Percentiles rank a stretch among this genome's conserved stretches.
These are phyloP conservation scores for Monopterus albus DNA, from an alignment of 2,113 vertebrate genomes.

Conservation along the genomic window DNA sequence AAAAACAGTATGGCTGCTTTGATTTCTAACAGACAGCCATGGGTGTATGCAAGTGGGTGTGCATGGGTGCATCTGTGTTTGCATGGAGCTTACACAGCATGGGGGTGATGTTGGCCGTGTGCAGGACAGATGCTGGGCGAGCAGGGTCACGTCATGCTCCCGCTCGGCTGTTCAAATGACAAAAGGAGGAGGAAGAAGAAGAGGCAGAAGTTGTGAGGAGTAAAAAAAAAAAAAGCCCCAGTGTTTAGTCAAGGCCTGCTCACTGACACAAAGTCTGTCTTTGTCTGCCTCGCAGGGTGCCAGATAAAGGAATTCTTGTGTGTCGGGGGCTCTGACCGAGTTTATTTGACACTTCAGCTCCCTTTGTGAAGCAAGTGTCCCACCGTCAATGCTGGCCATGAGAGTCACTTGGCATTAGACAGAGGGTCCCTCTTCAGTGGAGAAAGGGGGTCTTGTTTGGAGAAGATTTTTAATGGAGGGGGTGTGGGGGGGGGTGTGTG, in stretches of 20 bases:
- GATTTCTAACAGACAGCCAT: constrained; percentile 5
- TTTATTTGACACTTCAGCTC: constrained; percentile 94
- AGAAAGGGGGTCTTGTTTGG: constrained; percentile 95
- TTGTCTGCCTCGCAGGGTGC: constrained; percentile 87
- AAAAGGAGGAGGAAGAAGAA: constrained; percentile 73
- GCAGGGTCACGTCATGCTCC: constrained; percentile 55
- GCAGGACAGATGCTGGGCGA: constrained; percentile 59
- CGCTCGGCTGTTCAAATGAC: constrained; percentile 63
- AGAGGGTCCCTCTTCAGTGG: constrained; percentile 96
- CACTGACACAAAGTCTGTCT: constrained; percentile 88
- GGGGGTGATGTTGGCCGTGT: constrained; percentile 25
- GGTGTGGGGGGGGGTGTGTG: constrained; percentile 75
- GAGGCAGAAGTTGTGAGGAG: constrained; percentile 68
- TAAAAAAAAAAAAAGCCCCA: constrained; percentile 65
- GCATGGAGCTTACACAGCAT: not conserved
- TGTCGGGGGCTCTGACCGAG: constrained; percentile 85
- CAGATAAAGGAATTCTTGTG: constrained; percentile 95
- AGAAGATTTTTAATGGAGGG: constrained; percentile 88
- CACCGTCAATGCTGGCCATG: constrained; percentile 92
- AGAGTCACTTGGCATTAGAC: constrained; percentile 94
- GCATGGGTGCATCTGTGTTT: constrained; percentile 10
- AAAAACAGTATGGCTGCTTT: constrained; percentile 9
- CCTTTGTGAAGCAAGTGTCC: constrained; percentile 93
- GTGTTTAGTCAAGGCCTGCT: constrained; percentile 85
- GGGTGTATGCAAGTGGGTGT: constrained; percentile 9